Evolutionary conservation across 2,113 vertebrate species (phyloP).

Genomic region (Emydocephalus ijimae): DNA sequence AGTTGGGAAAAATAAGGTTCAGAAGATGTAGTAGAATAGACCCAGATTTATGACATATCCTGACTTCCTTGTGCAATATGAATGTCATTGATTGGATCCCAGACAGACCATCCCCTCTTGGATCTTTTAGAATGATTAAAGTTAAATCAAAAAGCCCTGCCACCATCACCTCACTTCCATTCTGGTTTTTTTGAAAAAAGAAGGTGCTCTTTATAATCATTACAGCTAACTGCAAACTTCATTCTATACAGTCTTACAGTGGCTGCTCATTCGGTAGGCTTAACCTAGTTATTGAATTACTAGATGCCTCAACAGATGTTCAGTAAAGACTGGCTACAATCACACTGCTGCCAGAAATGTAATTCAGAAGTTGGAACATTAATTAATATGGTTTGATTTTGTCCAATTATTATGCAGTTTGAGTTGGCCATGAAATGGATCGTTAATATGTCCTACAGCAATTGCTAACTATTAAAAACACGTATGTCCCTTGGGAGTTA

Average conservation of each 20-base stretch:
- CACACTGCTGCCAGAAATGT: neutral
- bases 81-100: neutral
- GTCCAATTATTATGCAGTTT: neutral
- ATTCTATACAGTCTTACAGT: neutral
- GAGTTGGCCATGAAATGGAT: neutral
- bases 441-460: neutral
- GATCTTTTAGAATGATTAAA: neutral
- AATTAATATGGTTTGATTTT: neutral
- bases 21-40: neutral
- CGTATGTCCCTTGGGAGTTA: neutral
- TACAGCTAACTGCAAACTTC: neutral
- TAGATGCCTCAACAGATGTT: neutral
- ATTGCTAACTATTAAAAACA: neutral
- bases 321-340: neutral
- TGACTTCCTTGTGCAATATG: neutral
- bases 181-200: neutral
- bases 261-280: neutral
- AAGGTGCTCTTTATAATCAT: neutral
- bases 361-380: neutral
- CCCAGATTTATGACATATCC: neutral
- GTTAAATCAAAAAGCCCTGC: neutral
- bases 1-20: neutral
- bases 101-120: neutral
- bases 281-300: neutral
- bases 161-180: neutral